Percentiles rank a stretch among this genome's conserved stretches.
Conservation (phyloP, 2,888 invertebrate genomes). For the Lingula anatina region DNA sequence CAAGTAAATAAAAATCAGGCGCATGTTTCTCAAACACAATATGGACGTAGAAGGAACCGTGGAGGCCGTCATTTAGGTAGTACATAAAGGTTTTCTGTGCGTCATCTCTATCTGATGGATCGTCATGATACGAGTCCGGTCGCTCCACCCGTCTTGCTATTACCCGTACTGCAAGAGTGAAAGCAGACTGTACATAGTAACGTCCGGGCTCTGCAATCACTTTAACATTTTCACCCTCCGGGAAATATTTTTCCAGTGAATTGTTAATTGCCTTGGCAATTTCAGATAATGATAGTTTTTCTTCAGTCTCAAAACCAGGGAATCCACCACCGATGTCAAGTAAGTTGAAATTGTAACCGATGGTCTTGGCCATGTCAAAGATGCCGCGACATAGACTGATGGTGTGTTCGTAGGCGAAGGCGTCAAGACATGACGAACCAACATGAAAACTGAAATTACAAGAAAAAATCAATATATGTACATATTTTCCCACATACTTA, state of each 20-base stretch:
- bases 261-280: constrained; percentile 74
- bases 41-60: too few species aligned
- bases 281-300: too few species aligned
- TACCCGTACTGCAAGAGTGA: constrained; percentile 81
- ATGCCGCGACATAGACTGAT: constrained; percentile 65
- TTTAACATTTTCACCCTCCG: constrained; percentile 65
- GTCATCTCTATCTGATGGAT: too few species aligned
- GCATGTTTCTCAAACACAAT: too few species aligned
- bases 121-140: too few species aligned
- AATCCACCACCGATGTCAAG: constrained; percentile 81
- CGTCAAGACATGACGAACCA: constrained; percentile 79
- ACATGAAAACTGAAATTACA: constrained; percentile 82
- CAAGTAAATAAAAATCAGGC: too few species aligned
- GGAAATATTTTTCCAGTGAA: constrained; percentile 77
- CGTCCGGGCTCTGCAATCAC: constrained; percentile 96
- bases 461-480: too few species aligned
- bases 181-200: constrained; percentile 92
- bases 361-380: constrained; percentile 64
- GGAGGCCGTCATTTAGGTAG: too few species aligned
- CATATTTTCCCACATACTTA: too few species aligned
- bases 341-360: constrained; percentile 70
- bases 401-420: constrained; percentile 70
- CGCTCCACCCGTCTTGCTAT: constrained; percentile 72
- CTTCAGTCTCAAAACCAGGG: constrained; percentile 67
- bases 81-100: too few species aligned